phyloP scores from a whole-genome alignment of 2,113 vertebrate species.

The Tretioscincus oriximinensis region DNA sequence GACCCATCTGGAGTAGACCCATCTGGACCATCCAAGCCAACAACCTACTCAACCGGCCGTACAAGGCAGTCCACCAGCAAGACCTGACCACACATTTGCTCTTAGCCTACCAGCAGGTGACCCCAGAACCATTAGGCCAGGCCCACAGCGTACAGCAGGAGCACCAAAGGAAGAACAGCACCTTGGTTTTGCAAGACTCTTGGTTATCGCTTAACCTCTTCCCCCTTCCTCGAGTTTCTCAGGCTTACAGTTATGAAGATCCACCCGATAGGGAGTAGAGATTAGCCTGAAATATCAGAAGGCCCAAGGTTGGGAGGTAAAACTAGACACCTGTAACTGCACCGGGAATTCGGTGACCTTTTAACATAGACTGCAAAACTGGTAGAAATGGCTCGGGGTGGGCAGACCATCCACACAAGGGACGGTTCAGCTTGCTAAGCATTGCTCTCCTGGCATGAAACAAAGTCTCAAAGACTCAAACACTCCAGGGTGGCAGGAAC shows the following conservation, averaged over 20 bases:
- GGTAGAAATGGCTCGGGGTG: neutral
- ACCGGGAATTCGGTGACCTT: neutral
- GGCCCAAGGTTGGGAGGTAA: neutral
- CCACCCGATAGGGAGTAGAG: neutral
- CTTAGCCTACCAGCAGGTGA: neutral
- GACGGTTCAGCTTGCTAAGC: no score
- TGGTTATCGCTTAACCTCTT: neutral
- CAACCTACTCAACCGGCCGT: no score
- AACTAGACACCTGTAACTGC: neutral
- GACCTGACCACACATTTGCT: no score
- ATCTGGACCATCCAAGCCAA: no score
- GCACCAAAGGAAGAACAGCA: neutral
- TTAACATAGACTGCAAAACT: neutral
- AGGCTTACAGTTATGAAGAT: neutral
- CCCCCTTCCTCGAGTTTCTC: neutral
- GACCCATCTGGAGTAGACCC: no score
- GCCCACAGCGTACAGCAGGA: neutral
- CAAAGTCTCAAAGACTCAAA: no score
- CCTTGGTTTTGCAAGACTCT: neutral
- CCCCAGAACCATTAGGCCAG: no score
- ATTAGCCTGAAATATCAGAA: neutral
- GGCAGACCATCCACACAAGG: no score
- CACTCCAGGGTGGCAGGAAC: no score
- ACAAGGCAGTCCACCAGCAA: no score
- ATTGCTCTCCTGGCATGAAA: no score